phyloP scores from a whole-genome alignment of 2,888 invertebrate species.

The Eueremaeus valkanovi region DNA sequence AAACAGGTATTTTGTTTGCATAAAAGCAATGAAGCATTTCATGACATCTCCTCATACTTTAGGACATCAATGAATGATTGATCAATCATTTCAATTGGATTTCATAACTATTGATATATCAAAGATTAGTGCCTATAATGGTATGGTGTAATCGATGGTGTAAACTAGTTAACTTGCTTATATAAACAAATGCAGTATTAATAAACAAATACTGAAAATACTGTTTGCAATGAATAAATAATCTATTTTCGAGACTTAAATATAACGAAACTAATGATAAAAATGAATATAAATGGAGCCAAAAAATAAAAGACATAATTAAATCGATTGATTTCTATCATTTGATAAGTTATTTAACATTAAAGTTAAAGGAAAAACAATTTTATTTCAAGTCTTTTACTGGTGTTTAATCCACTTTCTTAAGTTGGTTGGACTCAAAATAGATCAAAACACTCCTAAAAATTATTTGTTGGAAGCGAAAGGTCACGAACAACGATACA shows the following conservation, averaged over 20 bases:
- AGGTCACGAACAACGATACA: neutral
- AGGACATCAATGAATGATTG: too few species aligned
- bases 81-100: neutral
- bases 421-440: neutral
- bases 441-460: neutral
- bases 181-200: too few species aligned
- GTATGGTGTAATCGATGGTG: too few species aligned
- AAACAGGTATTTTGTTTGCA: too few species aligned
- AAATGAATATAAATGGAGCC: too few species aligned
- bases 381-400: neutral
- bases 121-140: too few species aligned
- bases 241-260: too few species aligned
- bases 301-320: neutral
- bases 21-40: neutral
- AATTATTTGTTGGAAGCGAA: neutral
- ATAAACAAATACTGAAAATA: too few species aligned
- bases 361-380: neutral
- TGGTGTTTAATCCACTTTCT: neutral
- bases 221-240: too few species aligned
- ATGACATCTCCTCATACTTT: conserved; percentile 10
- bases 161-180: too few species aligned
- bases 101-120: too few species aligned
- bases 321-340: neutral
- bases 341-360: neutral
- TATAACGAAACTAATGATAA: too few species aligned